A percentile compares a stretch with the other conserved stretches of the same genome.
phyloP scores from a whole-genome alignment of 2,797 vertebrate species.

The Urophycis tenuis region DNA sequence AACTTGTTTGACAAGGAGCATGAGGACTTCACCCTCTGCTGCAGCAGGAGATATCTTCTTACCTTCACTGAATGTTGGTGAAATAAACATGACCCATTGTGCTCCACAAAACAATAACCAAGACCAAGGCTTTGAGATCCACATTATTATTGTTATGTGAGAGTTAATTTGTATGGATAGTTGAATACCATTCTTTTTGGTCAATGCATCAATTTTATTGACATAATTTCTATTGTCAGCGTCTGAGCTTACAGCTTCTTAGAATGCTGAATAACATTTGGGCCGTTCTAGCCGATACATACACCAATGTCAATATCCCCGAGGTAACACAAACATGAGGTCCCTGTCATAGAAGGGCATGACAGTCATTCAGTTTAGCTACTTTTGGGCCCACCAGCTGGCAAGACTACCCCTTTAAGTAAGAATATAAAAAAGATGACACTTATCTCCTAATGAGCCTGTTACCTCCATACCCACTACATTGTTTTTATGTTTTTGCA shows the following conservation, averaged over 20 bases:
- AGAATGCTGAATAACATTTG: background rate
- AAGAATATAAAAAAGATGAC: background rate
- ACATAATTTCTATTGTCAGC: too few species aligned
- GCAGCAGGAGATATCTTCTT: background rate
- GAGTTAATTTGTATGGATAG: background rate
- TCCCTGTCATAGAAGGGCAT: background rate
- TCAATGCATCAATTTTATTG: background rate
- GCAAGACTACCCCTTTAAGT: background rate
- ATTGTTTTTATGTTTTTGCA: slow-evolving; percentile 45
- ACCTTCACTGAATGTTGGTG: background rate
- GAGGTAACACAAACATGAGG: background rate
- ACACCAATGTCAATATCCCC: background rate
- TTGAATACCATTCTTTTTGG: background rate
- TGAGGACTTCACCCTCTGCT: background rate
- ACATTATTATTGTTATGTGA: background rate
- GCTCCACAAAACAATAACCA: background rate
- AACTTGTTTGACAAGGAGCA: background rate
- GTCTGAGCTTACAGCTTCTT: background rate
- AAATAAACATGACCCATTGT: background rate
- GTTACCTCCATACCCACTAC: background rate
- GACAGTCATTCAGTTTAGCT: background rate
- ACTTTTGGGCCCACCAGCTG: background rate
- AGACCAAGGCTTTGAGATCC: background rate
- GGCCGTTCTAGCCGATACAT: background rate
- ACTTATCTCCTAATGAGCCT: background rate